Base-by-base conservation (phyloP, 2,888 invertebrate species). In the Heliconius charithonia region DNA sequence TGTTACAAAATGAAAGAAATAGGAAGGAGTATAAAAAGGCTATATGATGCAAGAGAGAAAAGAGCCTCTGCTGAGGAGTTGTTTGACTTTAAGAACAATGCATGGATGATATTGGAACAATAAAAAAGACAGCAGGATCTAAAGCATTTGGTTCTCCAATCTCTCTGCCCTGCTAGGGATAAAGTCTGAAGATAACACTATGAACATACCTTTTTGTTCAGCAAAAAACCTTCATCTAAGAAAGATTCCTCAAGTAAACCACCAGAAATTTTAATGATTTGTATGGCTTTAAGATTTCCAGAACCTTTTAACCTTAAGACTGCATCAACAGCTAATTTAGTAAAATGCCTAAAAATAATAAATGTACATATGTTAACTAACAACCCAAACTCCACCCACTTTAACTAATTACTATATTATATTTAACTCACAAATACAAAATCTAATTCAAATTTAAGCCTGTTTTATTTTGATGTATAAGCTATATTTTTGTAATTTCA, bases 201-300 rank as follows among this genome's bases (percentile, higher is more conserved):
- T 37, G 32, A 76, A 62, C 27, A 63, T 85, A 95, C 97, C 95
- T 98, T 99, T 90, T 99, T 99, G 91, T 99, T 99, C 83, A 99
- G 93, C 79, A 99, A 95, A 90, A 99, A 99, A 83, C 97, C 98
- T 88, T 98, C 97, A 95, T 99, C 99, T 69, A 99, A 95, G 94
- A 99, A 99, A 1, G 99, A 99, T 87, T 99, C 99, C 81, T 97
- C 97, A 75, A 99, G 95, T 45, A 98, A 97, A 80, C 98, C 99
- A 82, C 99, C 99, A 81, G 97, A 96, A 87, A 99, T 99, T 92
- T 99, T 99, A 80, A 99, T 99, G 66, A 99, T 97, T 93, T 99
- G 99, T 88, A 99, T 99, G 12, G 99, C 98, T 85, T 98, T 97
- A 63, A 99, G 94, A 91, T 99, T 98, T 13, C 98, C 99, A 73